phyloP scores from a whole-genome alignment of 2,888 invertebrate genomes.

The Pristionchus maxplancki region DNA sequence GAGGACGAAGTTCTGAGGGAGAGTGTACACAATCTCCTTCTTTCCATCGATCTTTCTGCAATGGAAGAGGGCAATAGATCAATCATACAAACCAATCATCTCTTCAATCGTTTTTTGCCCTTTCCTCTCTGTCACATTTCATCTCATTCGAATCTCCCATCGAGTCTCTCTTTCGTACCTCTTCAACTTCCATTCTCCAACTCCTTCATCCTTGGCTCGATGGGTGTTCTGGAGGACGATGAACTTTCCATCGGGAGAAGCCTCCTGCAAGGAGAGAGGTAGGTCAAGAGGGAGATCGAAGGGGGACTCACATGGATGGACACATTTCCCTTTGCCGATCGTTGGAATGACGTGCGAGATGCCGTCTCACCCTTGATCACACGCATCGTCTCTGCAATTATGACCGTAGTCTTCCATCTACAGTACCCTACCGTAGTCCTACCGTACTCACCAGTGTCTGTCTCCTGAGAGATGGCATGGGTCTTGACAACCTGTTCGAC shows the following conservation, averaged over 20 bases:
- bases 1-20: constrained; percentile 69
- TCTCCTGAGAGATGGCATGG: constrained; percentile 70
- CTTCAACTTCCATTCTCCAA: constrained; percentile 78
- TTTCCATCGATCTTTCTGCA: constrained; percentile 76
- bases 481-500: constrained; percentile 77
- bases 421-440: not conserved
- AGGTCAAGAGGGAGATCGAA: constrained; percentile 30
- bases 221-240: constrained; percentile 80
- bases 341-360: constrained; percentile 80
- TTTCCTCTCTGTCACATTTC: not conserved
- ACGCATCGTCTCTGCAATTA: constrained; percentile 67
- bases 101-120: not conserved
- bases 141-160: not conserved
- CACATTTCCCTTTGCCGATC: constrained; percentile 80
- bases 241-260: constrained; percentile 79
- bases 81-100: not conserved
- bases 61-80: not conserved
- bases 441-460: constrained; percentile 66
- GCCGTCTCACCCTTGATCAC: constrained; percentile 79
- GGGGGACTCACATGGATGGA: constrained; percentile 75
- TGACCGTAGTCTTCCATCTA: not conserved
- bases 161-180: constrained; percentile 60
- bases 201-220: constrained; percentile 76
- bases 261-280: constrained; percentile 75
- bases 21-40: constrained; percentile 71